Percentiles rank a stretch among this genome's conserved stretches.
phyloP scores from a whole-genome alignment of 2,888 invertebrate genomes.

The Euclidia mi region DNA sequence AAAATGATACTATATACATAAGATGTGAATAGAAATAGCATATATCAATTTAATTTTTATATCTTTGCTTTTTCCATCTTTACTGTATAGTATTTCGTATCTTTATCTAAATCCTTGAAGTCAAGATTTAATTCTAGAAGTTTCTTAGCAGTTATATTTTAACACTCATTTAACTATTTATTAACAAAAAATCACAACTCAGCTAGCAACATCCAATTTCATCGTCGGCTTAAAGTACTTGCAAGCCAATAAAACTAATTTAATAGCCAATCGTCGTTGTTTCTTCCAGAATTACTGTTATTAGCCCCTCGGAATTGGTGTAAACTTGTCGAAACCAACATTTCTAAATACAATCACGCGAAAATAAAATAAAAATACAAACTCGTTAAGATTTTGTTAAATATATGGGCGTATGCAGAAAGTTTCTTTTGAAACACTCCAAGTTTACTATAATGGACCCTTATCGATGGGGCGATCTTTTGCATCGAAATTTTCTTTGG shows the following conservation, averaged over 20 bases:
- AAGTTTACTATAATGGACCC: constrained; percentile 81
- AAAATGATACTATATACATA: too few species aligned
- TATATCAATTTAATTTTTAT: too few species aligned
- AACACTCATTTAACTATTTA: too few species aligned
- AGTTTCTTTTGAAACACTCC: constrained; percentile 74
- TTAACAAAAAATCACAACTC: constrained; percentile 46
- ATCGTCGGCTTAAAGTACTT: constrained; percentile 39
- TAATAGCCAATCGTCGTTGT: constrained; percentile 50
- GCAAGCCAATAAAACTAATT: constrained; percentile 52
- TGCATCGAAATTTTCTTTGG: constrained; percentile 83
- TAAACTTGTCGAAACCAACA: constrained; percentile 63
- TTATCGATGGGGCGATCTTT: constrained; percentile 79
- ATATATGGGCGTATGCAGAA: constrained; percentile 75
- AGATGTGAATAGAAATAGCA: too few species aligned
- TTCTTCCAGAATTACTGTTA: constrained; percentile 57
- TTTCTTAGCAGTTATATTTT: too few species aligned
- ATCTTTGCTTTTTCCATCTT: too few species aligned
- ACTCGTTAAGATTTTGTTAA: constrained; percentile 70
- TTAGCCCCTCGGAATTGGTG: constrained; percentile 58
- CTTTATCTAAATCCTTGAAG: too few species aligned
- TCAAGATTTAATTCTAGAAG: too few species aligned
- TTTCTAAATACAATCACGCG: constrained; percentile 72
- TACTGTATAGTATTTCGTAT: too few species aligned
- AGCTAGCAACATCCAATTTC: constrained; percentile 23
- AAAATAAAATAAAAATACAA: constrained; percentile 77